A percentile compares a stretch with the other conserved stretches of the same genome.
Evolutionary conservation across 2,797 vertebrate genomes (phyloP).

Genomic region (Pitangus sulphuratus): DNA sequence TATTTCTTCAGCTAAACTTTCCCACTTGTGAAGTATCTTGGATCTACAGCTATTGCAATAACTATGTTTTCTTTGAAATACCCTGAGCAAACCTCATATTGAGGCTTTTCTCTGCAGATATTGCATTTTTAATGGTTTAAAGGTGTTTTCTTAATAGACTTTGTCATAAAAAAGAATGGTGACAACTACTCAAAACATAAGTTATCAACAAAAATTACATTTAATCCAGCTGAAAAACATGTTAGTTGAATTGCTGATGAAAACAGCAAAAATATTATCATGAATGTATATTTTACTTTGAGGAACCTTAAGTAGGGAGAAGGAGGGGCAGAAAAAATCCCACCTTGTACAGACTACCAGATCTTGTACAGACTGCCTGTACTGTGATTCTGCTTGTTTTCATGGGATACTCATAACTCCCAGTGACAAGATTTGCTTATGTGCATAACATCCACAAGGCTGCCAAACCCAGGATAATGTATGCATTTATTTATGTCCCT

Average conservation of each 20-base stretch:
- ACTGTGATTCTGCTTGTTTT: neutral
- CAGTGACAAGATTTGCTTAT: neutral
- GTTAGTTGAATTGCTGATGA: neutral
- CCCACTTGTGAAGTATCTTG: conserved; percentile 20
- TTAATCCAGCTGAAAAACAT: neutral
- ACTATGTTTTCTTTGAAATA: conserved; percentile 3
- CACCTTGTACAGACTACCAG: neutral
- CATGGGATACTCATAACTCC: neutral
- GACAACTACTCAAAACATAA: neutral
- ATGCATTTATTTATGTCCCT: neutral
- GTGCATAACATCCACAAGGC: neutral
- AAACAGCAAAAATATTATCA: neutral
- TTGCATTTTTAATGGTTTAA: neutral
- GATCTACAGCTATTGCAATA: neutral
- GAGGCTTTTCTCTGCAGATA: neutral
- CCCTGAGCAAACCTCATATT: neutral
- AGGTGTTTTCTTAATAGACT: neutral
- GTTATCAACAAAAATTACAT: neutral
- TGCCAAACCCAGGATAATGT: neutral
- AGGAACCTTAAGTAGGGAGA: neutral
- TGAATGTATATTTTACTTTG: neutral
- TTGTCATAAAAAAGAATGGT: neutral
- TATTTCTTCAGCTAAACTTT: conserved; percentile 46
- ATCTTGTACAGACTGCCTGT: neutral
- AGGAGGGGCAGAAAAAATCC: neutral